Base-by-base conservation (phyloP, 2,888 invertebrate genomes). In the Lasioglossum zephyrum region DNA sequence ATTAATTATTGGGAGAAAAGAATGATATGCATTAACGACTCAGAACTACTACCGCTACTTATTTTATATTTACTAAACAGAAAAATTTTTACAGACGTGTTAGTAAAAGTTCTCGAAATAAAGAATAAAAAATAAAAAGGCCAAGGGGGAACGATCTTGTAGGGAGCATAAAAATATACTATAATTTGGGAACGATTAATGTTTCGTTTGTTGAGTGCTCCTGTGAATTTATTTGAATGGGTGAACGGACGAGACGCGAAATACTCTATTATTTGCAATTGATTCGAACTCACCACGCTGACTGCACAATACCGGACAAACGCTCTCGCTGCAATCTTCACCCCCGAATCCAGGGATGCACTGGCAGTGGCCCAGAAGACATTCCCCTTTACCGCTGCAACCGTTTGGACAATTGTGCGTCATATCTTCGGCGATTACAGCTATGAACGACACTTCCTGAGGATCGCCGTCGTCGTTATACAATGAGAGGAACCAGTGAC, bases 271-370 rank as follows among this genome's bases (percentile, higher is more conserved):
- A 63, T 36, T 31, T 44, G 31, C 11, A 39, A 22, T 5, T n/a
- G 36, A 74, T 18, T 18, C 18, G 8, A 22, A 74, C 83, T 89
- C 81, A 91, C 91, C 99, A 89, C 99, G 97, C 94, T 99, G 99
- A 93, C 98, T 98, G 96, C 99, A 99, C 78, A 99, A 96, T 5
- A 99, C 98, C 76, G 99, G 99, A 94, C 99, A 99, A 63, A 99
- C 98, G 95, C 99, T 99, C 95, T 99, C 98, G 95, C 98, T 98
- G 95, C 99, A 99, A 95, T 99, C 99, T 90, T 98, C 98, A 53
- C 99, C 99, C 77, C 98, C 98, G 95, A 98, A 99, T 22, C 99
- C 99, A 77, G 99, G 98, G 95, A 98, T 99, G 95, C 99, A 99
- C 93, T 98, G 98, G 94, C 99, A 99, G 94, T 98, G 98, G 3